Conservation (phyloP, 2,113 vertebrate genomes). For the Mungos mungo region DNA sequence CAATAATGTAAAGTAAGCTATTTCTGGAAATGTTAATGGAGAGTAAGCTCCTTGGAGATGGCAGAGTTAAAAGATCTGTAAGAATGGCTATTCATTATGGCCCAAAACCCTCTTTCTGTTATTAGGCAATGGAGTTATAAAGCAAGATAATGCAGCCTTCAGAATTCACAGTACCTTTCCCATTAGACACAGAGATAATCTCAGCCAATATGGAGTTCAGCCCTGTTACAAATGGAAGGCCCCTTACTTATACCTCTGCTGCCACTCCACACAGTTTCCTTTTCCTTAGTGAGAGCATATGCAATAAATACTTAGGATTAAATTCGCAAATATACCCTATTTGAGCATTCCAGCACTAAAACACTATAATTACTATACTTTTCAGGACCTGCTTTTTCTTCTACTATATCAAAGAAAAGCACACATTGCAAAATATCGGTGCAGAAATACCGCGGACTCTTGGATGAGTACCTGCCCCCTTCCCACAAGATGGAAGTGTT, state of each 20-base stretch:
- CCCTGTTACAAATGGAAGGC: background rate
- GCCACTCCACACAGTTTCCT: background rate
- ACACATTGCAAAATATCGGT: background rate
- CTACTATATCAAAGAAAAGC: background rate
- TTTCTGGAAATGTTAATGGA: conserved; percentile 69
- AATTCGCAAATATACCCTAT: background rate
- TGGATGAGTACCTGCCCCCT: background rate
- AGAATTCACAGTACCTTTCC: background rate
- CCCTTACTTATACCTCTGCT: background rate
- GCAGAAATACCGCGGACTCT: background rate
- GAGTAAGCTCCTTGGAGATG: conserved; percentile 64
- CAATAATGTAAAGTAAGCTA: conserved; percentile 29
- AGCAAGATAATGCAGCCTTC: conserved; percentile 38
- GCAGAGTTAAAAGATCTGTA: conserved; percentile 64
- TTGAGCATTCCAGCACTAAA: background rate
- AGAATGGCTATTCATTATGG: conserved; percentile 71
- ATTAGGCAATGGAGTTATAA: conserved; percentile 50
- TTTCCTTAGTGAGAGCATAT: background rate
- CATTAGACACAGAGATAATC: background rate
- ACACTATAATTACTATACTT: background rate
- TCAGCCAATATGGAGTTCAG: background rate
- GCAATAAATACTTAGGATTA: background rate
- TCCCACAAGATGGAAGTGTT: background rate
- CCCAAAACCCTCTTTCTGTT: conserved; percentile 54
- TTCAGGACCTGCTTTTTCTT: background rate